Evolutionary conservation across 2,797 vertebrate species (phyloP).

Genomic region (Danionella dracula): DNA sequence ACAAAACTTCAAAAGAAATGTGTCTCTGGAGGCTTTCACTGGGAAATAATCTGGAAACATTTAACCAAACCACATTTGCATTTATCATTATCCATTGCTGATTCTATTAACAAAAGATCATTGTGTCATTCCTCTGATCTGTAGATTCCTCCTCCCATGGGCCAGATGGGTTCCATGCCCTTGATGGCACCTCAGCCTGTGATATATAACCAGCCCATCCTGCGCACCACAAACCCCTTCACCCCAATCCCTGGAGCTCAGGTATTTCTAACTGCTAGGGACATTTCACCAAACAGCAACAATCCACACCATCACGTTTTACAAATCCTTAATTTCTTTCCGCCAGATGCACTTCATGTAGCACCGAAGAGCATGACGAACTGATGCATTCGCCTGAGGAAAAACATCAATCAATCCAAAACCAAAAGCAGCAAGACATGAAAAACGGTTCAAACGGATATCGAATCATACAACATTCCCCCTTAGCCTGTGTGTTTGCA

Average conservation of each 20-base stretch:
- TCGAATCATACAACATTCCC: constrained; percentile 38
- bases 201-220: constrained; percentile 81
- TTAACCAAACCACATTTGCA: no score
- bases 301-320: no score
- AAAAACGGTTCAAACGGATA: constrained; percentile 34
- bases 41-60: no score
- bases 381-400: constrained; percentile 45
- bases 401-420: constrained; percentile 58
- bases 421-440: constrained; percentile 49
- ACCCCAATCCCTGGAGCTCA: constrained; percentile 80
- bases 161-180: constrained; percentile 74
- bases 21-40: no score
- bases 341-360: constrained; percentile 84
- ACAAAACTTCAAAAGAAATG: no score
- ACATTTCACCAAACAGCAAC: no score
- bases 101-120: no score
- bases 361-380: constrained; percentile 46
- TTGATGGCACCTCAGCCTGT: constrained; percentile 82
- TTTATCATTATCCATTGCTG: no score
- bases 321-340: constrained; percentile 41
- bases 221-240: constrained; percentile 83
- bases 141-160: constrained; percentile 82
- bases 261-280: constrained; percentile 56
- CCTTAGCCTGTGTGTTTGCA: constrained; percentile 41
- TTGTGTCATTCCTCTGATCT: no score